These are phyloP conservation scores for Xanthorhoe designata DNA, from an alignment of 2,888 invertebrate genomes.

Conservation along the genomic window DNA sequence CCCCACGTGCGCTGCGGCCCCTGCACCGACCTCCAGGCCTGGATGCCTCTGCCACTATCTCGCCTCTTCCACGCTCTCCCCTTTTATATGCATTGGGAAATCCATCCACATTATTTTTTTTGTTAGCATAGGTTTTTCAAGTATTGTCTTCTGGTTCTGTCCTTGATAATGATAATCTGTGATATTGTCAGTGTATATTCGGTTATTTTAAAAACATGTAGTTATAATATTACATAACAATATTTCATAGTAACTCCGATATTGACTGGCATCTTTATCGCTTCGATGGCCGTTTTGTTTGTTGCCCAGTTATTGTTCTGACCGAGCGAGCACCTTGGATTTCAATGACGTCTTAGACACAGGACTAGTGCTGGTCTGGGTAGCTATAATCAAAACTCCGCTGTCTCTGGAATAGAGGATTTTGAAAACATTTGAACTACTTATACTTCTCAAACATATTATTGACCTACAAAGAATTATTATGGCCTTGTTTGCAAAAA, in stretches of 20 bases:
- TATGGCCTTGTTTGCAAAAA: conserved; percentile 11
- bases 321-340: conserved; percentile 25
- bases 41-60: conserved; percentile 38
- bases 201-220: conserved; percentile 18
- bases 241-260: conserved; percentile 36
- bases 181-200: background rate
- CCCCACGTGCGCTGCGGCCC: conserved; percentile 71
- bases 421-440: background rate
- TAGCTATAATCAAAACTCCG: conserved; percentile 14
- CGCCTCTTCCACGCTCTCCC: conserved; percentile 9
- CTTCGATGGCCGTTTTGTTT: conserved; percentile 32
- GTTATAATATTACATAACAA: conserved; percentile 38
- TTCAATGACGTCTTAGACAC: conserved; percentile 28
- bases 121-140: conserved; percentile 32
- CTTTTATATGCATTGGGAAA: conserved; percentile 18
- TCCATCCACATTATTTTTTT: conserved; percentile 35
- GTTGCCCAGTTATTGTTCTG: conserved; percentile 34
- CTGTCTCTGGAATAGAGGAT: conserved; percentile 3
- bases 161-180: conserved; percentile 18
- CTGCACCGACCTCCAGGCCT: conserved; percentile 56
- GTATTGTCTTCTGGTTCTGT: conserved; percentile 13
- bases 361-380: conserved; percentile 22
- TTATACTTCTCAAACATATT: background rate
- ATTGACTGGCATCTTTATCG: conserved; percentile 34
- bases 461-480: background rate